Base-by-base conservation (phyloP, 2,888 invertebrate species). In the Synergus itoensis region DNA sequence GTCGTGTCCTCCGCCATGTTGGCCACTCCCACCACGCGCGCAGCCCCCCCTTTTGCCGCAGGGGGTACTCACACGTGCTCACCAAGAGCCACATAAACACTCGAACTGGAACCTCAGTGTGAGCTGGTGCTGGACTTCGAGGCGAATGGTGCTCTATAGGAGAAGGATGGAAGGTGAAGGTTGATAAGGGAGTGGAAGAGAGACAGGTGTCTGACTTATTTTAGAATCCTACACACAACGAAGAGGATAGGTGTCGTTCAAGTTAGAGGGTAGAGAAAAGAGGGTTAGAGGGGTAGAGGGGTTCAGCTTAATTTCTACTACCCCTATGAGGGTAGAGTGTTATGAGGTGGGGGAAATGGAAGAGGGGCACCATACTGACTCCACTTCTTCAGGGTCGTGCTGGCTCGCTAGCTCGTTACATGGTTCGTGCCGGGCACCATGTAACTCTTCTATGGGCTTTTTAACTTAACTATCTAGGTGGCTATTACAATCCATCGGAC, bases 1-100 rank as follows among this genome's bases (percentile, higher is more conserved):
- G 91, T 88, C 87, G 89, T 88, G 86, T 84, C 87, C 80, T 87
- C 87, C 89, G 91, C 91, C 91, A 91, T 91, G 88, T 91, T 91
- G 90, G 91, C 89, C 87, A 90, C 91, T 90, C 91, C 91, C 88
- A 89, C 89, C 84, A 87, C 84, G 85, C 87, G 78, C 87, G 87
- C 87, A 86, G 86, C 87, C 85, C 84, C 80, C 80, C 82, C 86
- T 88, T 86, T 87, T 87, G 87, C 89, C 87, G 82, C 84, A 79
- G 79, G 83, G 84, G 80, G 77, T 81, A 79, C 82, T 84, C 85
- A 83, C 84, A 85, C 86, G 84, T 80, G 79, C 79, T 73, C 83
- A 69, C 77, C 60, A 65, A 40, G 18, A 64, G 64, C 77, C 80
- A 79, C 80, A 64, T 80, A 81, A 78, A 84, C 85, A 82, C 79